These are phyloP conservation scores for Drosophila parthenogenetica DNA, from an alignment of 2,888 invertebrate genomes.

Conservation along the genomic window DNA sequence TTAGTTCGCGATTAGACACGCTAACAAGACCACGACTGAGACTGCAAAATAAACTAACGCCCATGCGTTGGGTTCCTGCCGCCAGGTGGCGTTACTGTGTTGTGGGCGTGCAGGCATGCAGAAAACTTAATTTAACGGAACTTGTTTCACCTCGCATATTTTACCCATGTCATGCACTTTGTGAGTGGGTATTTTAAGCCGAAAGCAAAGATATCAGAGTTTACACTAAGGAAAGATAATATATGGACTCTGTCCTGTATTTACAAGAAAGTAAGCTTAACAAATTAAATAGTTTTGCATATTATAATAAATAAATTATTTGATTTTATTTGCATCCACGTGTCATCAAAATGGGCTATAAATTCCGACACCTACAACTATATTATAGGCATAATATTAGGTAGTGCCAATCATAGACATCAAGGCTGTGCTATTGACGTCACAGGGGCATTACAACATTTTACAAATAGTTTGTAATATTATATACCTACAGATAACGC, in stretches of 20 bases:
- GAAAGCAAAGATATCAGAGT: constrained; percentile 6
- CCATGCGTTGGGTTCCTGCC: constrained; percentile 19
- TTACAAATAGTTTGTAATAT: constrained; percentile 34
- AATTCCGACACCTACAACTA: constrained; percentile 31
- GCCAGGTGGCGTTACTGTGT: constrained; percentile 30
- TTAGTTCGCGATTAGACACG: constrained; percentile 37
- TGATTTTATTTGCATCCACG: constrained; percentile 31
- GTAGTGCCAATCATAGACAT: constrained; percentile 36
- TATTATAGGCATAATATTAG: constrained; percentile 3
- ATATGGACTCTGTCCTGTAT: neutral
- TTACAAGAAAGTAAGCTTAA: no score
- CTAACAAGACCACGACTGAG: constrained; percentile 22
- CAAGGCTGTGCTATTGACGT: constrained; percentile 49
- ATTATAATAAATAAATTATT: neutral
- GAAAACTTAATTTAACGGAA: constrained; percentile 9
- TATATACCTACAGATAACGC: constrained; percentile 31
- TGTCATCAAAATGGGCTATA: constrained; percentile 11
- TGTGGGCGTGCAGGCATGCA: constrained; percentile 34
- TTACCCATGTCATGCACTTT: neutral
- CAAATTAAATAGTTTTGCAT: neutral
- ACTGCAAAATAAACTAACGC: constrained; percentile 17
- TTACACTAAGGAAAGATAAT: no score
- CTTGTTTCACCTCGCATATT: constrained; percentile 12
- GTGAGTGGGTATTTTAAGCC: constrained; percentile 18
- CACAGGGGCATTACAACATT: constrained; percentile 33